Base-by-base conservation (phyloP, 2,113 vertebrate species). In the Brachypteracias leptosomus region DNA sequence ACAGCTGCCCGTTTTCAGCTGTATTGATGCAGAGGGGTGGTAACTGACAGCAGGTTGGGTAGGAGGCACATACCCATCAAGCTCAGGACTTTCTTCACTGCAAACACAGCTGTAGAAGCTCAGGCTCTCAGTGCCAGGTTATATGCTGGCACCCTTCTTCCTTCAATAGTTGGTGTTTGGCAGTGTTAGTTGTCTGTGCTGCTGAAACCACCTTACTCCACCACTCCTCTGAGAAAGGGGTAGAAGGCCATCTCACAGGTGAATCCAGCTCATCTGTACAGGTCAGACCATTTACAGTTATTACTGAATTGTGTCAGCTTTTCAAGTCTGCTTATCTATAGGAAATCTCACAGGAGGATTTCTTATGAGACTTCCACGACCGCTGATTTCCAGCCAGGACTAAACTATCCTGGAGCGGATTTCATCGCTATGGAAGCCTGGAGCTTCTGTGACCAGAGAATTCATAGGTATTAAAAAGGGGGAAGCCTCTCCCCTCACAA, bases 61-160 rank as follows among this genome's bases (percentile, higher is more conserved):
- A 59, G 15, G 35, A 62, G 15, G 11, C 47, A n/a, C 0, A 0
- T 38, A 22, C 16, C n/a, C 35, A 12, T 5, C 47, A 71, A 42
- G 40, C n/a, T 73, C 54, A 22, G 28, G 35, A 25, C 11, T 63
- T 82, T 46, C 28, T 63, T 52, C 17, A 4, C 16, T 29, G 28
- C 63, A 57, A 73, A 28, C 6, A 2, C 3, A 58, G 55, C 42
- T 78, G 31, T 28, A 44, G 88, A 74, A 89, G 8, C 22, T 88
- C 51, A 72, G 55, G 26, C 13, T 52, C 40, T 13, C 35, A 42
- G 49, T 10, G 15, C 25, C 19, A 67, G 47, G 12, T 31, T 65
- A 6, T 12, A 28, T 17, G 7, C 3, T 44, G 29, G 46, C 35
- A 74, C 26, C 79, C 22, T 14, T 78, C 29, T 71, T 35, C 24